Evolutionary conservation across 2,797 vertebrate species (phyloP).

Genomic region (Petrocephalus schoutedeni): DNA sequence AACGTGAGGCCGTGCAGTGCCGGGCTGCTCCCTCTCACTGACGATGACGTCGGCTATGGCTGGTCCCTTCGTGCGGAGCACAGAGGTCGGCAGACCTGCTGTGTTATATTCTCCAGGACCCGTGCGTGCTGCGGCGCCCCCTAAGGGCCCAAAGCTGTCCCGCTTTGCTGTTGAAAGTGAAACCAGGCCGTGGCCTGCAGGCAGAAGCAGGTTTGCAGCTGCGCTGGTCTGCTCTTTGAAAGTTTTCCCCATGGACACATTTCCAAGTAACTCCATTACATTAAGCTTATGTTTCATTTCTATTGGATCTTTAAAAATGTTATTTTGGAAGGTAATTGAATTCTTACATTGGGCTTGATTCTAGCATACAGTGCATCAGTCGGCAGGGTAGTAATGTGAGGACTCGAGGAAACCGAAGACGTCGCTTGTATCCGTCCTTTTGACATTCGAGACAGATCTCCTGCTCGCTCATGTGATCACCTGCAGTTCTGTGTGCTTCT

Average conservation of each 20-base stretch:
- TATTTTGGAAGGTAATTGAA: neutral
- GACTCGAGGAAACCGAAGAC: neutral
- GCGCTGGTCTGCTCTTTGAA: neutral
- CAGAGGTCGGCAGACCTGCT: neutral
- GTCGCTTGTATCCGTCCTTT: neutral
- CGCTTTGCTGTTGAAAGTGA: neutral
- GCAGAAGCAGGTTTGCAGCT: neutral
- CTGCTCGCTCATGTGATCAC: too few species aligned
- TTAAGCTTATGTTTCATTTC: neutral
- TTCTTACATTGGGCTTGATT: neutral
- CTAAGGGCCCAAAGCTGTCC: neutral
- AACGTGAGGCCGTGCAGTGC: neutral
- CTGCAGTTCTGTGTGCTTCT: neutral
- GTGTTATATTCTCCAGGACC: neutral
- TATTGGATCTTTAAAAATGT: neutral
- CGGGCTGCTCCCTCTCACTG: neutral
- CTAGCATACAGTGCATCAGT: neutral
- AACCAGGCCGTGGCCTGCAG: neutral
- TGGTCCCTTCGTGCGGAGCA: neutral
- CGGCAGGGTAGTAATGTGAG: neutral
- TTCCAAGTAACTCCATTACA: neutral
- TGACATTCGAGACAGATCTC: neutral
- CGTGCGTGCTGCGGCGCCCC: neutral
- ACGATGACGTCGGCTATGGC: neutral
- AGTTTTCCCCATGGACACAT: constrained; percentile 4